Evolutionary conservation across 2,888 invertebrate species (phyloP).

Genomic region (Harpagoxenus sublaevis): DNA sequence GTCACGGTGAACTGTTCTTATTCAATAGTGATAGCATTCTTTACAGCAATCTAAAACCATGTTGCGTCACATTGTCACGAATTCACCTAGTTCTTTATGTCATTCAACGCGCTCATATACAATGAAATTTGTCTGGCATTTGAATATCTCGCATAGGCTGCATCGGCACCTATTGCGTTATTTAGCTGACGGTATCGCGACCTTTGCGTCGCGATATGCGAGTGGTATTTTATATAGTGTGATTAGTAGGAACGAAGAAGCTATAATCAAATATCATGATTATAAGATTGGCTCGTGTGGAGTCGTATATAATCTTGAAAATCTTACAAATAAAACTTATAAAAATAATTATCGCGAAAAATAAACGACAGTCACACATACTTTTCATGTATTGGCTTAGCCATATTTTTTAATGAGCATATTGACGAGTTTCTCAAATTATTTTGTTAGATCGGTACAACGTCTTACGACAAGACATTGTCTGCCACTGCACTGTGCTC

Average conservation of each 20-base stretch:
- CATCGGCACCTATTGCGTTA: neutral
- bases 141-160: neutral
- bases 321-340: no score
- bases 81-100: neutral
- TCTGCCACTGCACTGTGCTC: no score
- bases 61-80: neutral
- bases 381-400: no score
- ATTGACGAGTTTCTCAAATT: no score
- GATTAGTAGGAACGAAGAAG: neutral
- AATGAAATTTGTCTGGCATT: conserved; percentile 23
- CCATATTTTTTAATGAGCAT: no score
- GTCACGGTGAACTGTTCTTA: neutral
- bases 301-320: no score
- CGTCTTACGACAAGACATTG: no score
- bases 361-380: no score
- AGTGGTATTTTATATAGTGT: neutral
- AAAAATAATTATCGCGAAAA: no score
- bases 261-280: conserved; percentile 15
- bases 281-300: neutral
- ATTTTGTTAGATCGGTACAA: no score
- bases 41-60: neutral
- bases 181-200: conserved; percentile 1
- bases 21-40: neutral
- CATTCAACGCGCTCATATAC: neutral
- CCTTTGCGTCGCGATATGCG: neutral